Percentiles rank a stretch among this genome's conserved stretches.
Evolutionary conservation across 2,113 vertebrate species (phyloP).

Genomic region (Sarotherodon lohbergeri): DNA sequence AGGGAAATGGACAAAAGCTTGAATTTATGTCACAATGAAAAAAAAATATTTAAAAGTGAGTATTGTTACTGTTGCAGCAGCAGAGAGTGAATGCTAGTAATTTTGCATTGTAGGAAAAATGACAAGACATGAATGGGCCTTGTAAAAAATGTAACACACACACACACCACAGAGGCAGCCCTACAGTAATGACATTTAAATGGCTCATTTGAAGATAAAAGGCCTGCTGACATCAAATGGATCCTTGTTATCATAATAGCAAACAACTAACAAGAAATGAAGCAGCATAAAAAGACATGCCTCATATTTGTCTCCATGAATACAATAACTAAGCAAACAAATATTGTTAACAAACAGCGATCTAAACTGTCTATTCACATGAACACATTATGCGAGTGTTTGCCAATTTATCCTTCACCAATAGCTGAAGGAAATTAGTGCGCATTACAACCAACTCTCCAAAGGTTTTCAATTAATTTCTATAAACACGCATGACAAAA

Average conservation of each 20-base stretch:
- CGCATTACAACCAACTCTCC: conserved; percentile 27
- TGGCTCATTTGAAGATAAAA: conserved; percentile 70
- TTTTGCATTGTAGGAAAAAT: conserved; percentile 41
- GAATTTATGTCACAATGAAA: conserved; percentile 19
- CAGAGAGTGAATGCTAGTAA: conserved; percentile 17
- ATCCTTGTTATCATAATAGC: conserved; percentile 62
- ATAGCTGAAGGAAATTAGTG: conserved; percentile 43
- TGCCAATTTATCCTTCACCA: conserved; percentile 46
- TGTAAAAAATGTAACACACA: conserved; percentile 35
- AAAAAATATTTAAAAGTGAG: conserved; percentile 7
- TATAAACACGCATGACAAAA: conserved; percentile 46
- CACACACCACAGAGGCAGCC: conserved; percentile 4
- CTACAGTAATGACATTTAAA: conserved; percentile 68
- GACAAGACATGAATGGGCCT: conserved; percentile 32
- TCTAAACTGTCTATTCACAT: conserved; percentile 55
- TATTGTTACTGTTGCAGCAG: conserved; percentile 10
- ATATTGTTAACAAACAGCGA: conserved; percentile 50
- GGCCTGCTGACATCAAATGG: conserved; percentile 58
- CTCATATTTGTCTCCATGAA: conserved; percentile 42
- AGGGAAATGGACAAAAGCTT: conserved; percentile 2
- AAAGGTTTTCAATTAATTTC: conserved; percentile 54
- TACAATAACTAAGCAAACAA: conserved; percentile 53
- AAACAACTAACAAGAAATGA: conserved; percentile 60
- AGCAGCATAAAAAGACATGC: conserved; percentile 47
- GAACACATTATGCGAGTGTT: conserved; percentile 28